phyloP scores from a whole-genome alignment of 1,140 invertebrate species.

The Odontomachus brunneus region DNA sequence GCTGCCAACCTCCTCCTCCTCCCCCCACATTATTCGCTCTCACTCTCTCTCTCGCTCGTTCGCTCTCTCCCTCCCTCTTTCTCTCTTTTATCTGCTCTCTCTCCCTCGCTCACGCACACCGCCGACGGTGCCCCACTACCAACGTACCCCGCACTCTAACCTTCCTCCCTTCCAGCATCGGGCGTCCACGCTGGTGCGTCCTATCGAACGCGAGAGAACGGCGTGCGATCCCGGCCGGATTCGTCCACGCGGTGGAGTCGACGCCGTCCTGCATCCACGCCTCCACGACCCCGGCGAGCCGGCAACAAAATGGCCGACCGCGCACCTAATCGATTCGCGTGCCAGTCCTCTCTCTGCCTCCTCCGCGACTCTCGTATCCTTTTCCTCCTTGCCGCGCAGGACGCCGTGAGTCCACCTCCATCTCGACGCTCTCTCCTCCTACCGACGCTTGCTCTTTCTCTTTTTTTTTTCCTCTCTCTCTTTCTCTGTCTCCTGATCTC shows the following conservation, averaged over 20 bases:
- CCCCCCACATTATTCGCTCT: not conserved
- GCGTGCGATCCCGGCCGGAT: slow-evolving; percentile 61
- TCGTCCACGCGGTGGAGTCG: slow-evolving; percentile 67
- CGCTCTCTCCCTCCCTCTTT: slow-evolving; percentile 19
- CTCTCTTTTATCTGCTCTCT: slow-evolving; percentile 7
- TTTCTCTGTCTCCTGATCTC: not conserved
- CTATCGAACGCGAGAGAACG: slow-evolving; percentile 65
- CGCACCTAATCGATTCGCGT: slow-evolving; percentile 80
- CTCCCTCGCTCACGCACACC: not conserved
- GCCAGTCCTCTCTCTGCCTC: slow-evolving; percentile 58
- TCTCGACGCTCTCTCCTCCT: not conserved
- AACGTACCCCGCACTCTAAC: slow-evolving; percentile 1
- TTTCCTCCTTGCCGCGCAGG: slow-evolving; percentile 2
- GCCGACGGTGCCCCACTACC: not conserved
- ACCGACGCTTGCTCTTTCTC: not conserved
- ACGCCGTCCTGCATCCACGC: slow-evolving; percentile 76
- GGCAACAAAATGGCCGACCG: slow-evolving; percentile 82
- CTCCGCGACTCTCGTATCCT: slow-evolving; percentile 63
- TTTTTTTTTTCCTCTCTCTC: slow-evolving; percentile 7
- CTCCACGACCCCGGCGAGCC: slow-evolving; percentile 70
- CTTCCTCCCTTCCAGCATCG: slow-evolving; percentile 45
- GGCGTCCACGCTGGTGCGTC: slow-evolving; percentile 28
- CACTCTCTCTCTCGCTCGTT: slow-evolving; percentile 28
- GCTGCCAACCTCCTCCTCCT: slow-evolving; percentile 23
- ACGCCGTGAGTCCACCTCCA: slow-evolving; percentile 22